A percentile compares a stretch with the other conserved stretches of the same genome.
phyloP scores from a whole-genome alignment of 1,140 invertebrate genomes.

The Drosophila nigrodunni region DNA sequence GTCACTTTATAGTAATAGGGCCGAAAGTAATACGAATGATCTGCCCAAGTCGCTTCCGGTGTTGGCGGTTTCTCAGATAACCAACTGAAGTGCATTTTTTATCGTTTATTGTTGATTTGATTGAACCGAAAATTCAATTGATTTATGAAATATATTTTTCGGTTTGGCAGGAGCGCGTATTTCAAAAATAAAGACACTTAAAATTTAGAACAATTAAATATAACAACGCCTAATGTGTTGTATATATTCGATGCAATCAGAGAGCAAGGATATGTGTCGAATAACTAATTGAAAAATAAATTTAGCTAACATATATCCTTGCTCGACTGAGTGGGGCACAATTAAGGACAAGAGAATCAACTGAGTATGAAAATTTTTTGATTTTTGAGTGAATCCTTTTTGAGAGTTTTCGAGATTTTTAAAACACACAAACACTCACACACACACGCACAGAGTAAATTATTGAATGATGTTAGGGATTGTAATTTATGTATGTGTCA shows the following conservation, averaged over 20 bases:
- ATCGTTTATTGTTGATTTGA: conserved; percentile 34
- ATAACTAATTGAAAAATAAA: background rate
- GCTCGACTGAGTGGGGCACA: conserved; percentile 22
- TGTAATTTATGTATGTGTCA: conserved; percentile 48
- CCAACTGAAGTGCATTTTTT: conserved; percentile 84
- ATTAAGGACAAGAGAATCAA: background rate
- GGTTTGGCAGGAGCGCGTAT: conserved; percentile 19
- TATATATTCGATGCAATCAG: conserved; percentile 7
- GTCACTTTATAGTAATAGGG: conserved; percentile 85
- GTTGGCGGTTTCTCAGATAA: conserved; percentile 71
- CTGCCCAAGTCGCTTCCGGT: conserved; percentile 84
- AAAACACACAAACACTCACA: conserved; percentile 30
- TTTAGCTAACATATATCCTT: conserved; percentile 32
- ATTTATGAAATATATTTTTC: conserved; percentile 22
- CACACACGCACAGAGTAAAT: conserved; percentile 25
- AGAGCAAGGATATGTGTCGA: conserved; percentile 62
- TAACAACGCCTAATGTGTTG: conserved; percentile 60
- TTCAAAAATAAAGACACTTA: conserved; percentile 84
- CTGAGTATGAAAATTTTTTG: no score
- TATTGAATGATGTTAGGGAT: conserved; percentile 31
- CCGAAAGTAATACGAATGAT: conserved; percentile 85
- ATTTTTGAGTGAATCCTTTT: conserved; percentile 21
- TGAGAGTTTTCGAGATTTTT: no score
- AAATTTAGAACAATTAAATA: conserved; percentile 84
- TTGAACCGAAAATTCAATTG: conserved; percentile 19